Evolutionary conservation across 92 coral and sea anemone genomes (phyloP), one percentile per base, ranked within the genome.

Genomic region (Parazoanthus atlanticus): DNA sequence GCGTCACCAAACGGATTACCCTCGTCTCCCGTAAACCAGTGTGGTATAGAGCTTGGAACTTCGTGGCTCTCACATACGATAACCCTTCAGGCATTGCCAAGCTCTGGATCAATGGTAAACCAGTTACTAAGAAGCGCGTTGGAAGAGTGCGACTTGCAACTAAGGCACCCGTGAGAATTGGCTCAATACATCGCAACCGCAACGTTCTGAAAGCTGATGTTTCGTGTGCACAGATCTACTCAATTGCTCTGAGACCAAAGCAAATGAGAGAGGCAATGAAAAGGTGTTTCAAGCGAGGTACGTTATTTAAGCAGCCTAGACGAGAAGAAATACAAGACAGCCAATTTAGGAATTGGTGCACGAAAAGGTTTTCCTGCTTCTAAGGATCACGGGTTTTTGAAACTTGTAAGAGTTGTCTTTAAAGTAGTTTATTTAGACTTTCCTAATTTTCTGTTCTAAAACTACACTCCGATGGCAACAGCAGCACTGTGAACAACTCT

Each of bases 201-300:
- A 92, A 93, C 65, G 84, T 88, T 16, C 88, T 93, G 88, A 93
- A 89, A 61, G 98, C 95, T 76, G 90, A 88, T 72, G 87, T 94
- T 34, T 87, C 98, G 9, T 94, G 98, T 46, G 92, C 92, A 5
- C 98, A 94, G 89, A 85, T 94, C 54, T 94, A 94, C 78, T 81
- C 93, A 4, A 84, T 85, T 36, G 94, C 94, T 1, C 86, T 94
- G 71, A 79, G 84, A 79, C 81, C 79, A 76, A 85, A 82, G 67
- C 98, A 94, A 76, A 88, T 94, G 29, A 29, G 82, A 70, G 91
- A 92, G 58, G 93, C 95, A 2, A 94, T 93, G 98, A 88, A 81
- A 61, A 67, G 93, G 73, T 94, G 98, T 38, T 72, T 91, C 13
- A 94, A 88, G 82, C 90, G 91, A 89, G 86, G 94, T 92, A 77